These are phyloP conservation scores for Morinoia aosen DNA, from an alignment of 2,888 invertebrate genomes.

Conservation along the genomic window DNA sequence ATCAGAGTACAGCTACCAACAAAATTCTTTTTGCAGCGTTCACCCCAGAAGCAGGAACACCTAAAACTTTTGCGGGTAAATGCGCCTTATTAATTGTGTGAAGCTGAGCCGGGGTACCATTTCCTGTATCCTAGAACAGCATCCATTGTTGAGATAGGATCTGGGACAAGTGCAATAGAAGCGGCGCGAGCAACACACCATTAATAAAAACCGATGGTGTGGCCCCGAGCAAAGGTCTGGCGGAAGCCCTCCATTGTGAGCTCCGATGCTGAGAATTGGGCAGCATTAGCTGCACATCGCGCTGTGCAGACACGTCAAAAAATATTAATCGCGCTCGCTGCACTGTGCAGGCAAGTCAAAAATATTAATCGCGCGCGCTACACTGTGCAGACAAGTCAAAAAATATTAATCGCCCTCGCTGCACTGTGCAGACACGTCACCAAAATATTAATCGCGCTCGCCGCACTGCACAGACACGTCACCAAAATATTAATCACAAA, in stretches of 20 bases:
- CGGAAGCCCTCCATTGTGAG: background rate
- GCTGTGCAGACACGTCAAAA: background rate
- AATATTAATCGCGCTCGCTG: background rate
- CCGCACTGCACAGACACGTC: background rate
- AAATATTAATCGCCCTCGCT: background rate
- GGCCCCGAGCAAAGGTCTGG: background rate
- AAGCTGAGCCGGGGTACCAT: background rate
- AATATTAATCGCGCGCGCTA: background rate
- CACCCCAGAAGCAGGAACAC: background rate
- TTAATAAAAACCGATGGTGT: conserved; percentile 8
- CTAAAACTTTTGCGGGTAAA: background rate
- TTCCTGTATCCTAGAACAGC: background rate
- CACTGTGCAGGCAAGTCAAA: too few relatives aligned
- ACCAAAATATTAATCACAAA: background rate
- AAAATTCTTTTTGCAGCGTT: background rate
- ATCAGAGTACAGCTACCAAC: background rate
- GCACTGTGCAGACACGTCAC: too few relatives aligned
- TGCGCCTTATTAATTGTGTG: background rate
- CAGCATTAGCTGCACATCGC: background rate
- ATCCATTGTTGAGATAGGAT: background rate
- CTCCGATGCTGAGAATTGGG: background rate
- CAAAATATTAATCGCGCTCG: background rate
- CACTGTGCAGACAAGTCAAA: background rate
- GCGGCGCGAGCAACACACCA: background rate
- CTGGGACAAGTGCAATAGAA: background rate